phyloP scores from a whole-genome alignment of 2,888 invertebrate genomes.

The Synergus japonicus region DNA sequence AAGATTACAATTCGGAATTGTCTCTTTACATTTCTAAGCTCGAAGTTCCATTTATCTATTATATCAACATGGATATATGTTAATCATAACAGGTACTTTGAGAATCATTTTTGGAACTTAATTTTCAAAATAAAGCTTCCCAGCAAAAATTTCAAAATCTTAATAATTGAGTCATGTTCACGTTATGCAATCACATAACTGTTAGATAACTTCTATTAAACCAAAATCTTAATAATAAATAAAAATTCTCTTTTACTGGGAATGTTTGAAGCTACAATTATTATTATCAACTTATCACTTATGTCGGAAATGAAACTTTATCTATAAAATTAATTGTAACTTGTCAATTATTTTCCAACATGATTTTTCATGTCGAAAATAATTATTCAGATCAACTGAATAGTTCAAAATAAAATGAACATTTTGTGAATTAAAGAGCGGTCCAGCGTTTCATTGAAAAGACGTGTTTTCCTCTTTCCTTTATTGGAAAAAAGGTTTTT shows the following conservation, averaged over 20 bases:
- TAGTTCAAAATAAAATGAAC: not conserved
- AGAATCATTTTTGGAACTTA: not conserved
- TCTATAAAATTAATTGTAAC: constrained; percentile 1
- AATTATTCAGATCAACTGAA: not conserved
- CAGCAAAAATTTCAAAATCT: constrained; percentile 10
- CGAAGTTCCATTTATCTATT: not conserved
- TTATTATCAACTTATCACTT: not conserved
- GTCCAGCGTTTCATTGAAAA: constrained; percentile 11
- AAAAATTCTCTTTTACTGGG: constrained; percentile 23
- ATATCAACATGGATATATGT: not conserved
- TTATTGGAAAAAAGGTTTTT: not conserved
- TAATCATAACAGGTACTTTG: constrained; percentile 10
- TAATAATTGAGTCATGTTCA: constrained; percentile 15
- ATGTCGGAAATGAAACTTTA: not conserved
- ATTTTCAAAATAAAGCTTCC: constrained; percentile 16
- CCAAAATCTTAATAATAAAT: not conserved
- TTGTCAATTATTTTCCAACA: not conserved
- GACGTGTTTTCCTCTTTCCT: not conserved
- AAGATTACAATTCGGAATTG: not conserved
- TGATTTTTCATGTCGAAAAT: not conserved
- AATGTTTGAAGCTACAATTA: constrained; percentile 25
- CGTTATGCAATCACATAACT: constrained; percentile 19
- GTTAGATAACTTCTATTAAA: not conserved
- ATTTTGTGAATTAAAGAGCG: not conserved
- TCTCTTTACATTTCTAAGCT: not conserved